Evolutionary conservation across 53 echinoderm and acorn worm genomes (phyloP).

Genomic region (Holothuria scabra): DNA sequence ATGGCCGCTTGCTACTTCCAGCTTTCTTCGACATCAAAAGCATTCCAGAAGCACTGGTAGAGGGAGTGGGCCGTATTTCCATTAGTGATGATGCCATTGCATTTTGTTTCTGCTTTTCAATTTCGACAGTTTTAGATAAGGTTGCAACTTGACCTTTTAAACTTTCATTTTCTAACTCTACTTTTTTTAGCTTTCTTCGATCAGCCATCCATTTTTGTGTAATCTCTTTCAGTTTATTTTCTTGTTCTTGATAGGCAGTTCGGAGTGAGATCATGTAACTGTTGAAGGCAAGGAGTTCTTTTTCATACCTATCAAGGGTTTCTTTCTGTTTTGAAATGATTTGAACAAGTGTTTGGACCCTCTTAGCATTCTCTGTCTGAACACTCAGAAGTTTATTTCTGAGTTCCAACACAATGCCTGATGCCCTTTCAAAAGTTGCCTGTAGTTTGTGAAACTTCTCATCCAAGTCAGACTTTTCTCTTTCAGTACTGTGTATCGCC

Average conservation of each 20-base stretch:
- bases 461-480: too few species aligned
- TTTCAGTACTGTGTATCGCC: too few species aligned
- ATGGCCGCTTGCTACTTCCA: too few species aligned
- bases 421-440: too few species aligned
- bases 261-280: neutral
- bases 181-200: neutral
- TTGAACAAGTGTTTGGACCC: too few species aligned
- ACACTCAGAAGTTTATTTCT: neutral
- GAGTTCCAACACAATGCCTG: neutral
- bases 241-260: neutral
- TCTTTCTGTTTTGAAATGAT: slow-evolving; percentile 4
- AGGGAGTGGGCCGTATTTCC: too few species aligned
- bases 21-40: too few species aligned
- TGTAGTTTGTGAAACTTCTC: too few species aligned
- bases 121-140: neutral
- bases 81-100: too few species aligned
- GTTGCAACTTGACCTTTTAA: slow-evolving; percentile 5
- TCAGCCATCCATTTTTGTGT: neutral
- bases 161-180: neutral
- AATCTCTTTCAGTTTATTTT: too few species aligned
- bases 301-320: neutral
- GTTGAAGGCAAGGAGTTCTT: neutral
- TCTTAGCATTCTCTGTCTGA: neutral
- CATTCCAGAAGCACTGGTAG: too few species aligned
- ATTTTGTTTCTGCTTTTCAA: too few species aligned